Evolutionary conservation across 2,797 vertebrate genomes (phyloP).

Genomic region (Liparis tanakae): DNA sequence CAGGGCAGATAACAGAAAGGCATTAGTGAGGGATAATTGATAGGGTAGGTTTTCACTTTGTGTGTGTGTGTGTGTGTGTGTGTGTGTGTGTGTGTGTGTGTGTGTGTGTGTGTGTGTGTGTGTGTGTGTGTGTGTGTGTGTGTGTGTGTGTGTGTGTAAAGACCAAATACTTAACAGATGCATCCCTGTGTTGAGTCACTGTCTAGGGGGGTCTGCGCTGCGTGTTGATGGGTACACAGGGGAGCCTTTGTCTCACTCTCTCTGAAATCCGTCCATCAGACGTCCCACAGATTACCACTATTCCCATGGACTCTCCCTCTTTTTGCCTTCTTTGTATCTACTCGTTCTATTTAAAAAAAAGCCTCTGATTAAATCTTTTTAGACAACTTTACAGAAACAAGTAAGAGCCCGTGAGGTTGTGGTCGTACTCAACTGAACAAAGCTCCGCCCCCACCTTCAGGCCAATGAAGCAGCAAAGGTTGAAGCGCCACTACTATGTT

Average conservation of each 20-base stretch:
- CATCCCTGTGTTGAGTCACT: constrained; percentile 48
- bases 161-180: constrained; percentile 46
- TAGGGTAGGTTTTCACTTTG: background rate
- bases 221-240: constrained; percentile 23
- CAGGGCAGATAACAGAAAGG: too few species aligned
- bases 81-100: too few species aligned
- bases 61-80: background rate
- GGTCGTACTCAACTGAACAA: background rate
- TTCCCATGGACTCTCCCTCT: constrained; percentile 9
- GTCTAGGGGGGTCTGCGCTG: constrained; percentile 45
- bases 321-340: background rate
- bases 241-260: constrained; percentile 54
- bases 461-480: background rate
- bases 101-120: constrained; percentile 8
- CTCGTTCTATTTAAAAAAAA: background rate
- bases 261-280: constrained; percentile 39
- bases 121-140: background rate
- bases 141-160: constrained; percentile 4
- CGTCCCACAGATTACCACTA: constrained; percentile 9
- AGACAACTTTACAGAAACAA: background rate
- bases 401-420: too few species aligned
- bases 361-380: background rate
- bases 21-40: too few species aligned
- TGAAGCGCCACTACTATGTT: too few species aligned
- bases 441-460: background rate